A percentile compares a stretch with the other conserved stretches of the same genome.
Evolutionary conservation across 2,113 vertebrate genomes (phyloP).

Genomic region (Planiliza haematocheilus): DNA sequence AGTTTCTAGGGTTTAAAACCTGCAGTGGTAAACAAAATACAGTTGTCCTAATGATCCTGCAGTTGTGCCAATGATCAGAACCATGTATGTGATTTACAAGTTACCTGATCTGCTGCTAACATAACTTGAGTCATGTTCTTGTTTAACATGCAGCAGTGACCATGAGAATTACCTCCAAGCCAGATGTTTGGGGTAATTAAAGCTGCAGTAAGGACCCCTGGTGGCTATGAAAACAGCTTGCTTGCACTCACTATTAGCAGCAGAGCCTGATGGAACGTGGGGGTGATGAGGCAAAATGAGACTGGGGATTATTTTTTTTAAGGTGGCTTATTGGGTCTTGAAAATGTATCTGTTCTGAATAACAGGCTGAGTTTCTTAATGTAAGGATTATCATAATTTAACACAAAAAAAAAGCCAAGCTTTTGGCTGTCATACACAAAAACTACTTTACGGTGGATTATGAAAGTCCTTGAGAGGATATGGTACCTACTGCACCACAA

Average conservation of each 20-base stretch:
- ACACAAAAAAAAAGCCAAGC: constrained; percentile 7
- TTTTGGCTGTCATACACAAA: constrained; percentile 30
- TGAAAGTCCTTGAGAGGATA: constrained; percentile 17
- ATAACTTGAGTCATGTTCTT: not conserved
- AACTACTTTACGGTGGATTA: constrained; percentile 34
- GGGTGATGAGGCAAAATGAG: not conserved
- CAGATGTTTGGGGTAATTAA: constrained; percentile 25
- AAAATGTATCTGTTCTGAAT: constrained; percentile 42
- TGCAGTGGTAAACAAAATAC: not conserved
- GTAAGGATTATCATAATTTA: constrained; percentile 44
- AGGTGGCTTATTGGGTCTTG: constrained; percentile 50
- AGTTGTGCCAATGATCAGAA: not conserved
- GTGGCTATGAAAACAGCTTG: constrained; percentile 22
- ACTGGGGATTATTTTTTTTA: constrained; percentile 37
- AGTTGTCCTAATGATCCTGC: not conserved
- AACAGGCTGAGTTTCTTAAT: constrained; percentile 51
- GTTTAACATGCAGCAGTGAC: constrained; percentile 2
- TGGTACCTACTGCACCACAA: constrained; percentile 8
- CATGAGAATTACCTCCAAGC: constrained; percentile 18
- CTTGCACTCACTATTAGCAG: constrained; percentile 18
- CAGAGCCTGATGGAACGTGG: not conserved
- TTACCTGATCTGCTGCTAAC: not conserved
- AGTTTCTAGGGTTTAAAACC: constrained; percentile 15
- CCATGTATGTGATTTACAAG: not conserved
- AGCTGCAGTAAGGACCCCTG: constrained; percentile 9